Base-by-base conservation (phyloP, 2,113 vertebrate genomes). In the Cephalophus harveyi region DNA sequence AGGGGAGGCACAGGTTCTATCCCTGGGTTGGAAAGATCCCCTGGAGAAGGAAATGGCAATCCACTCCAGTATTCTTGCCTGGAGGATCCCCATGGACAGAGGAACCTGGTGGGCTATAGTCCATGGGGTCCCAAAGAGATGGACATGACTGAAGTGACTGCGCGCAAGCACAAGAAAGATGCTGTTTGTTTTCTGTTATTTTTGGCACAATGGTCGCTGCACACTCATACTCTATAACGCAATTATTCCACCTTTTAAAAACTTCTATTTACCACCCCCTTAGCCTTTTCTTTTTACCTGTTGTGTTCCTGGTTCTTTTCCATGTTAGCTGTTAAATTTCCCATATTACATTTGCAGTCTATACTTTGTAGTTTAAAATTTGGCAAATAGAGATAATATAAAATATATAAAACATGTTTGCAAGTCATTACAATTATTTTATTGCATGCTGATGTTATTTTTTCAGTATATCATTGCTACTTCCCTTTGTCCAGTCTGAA, bases 371-470 rank as follows among this genome's bases (percentile, higher is more conserved):
- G 23, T 89, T 62, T 62, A 16, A 60, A 60, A 64, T 59, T 67
- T 76, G 27, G 14, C 43, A 57, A 88, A 16, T 55, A 83, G 54
- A 87, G 36, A 57, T 87, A 90, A 55, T 86, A 60, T 8, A 21
- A 74, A 97, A 87, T 78, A 27, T 62, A 52, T 83, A 30, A 97
- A 79, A 36, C 33, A 54, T 90, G 71, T 96, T 84, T 91, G 33
- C 14, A 92, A 88, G n/a, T 59, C 50, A 95, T 94, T 87, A 43
- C 33, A 88, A 11, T 62, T 93, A 89, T 62, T 88, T 86, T 94
- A 28, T 60, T 88, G 6, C 3, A 30, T 87, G n/a, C 30, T 87
- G 17, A 48, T 79, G 30, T 62, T 71, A 71, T 74, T 84, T 74
- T 87, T 95, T 87, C 48, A 60, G 17, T 81, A 36, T 83, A 81